Evolutionary conservation across 92 coral and sea anemone genomes (phyloP).

Genomic region (Nematostella vectensis): DNA sequence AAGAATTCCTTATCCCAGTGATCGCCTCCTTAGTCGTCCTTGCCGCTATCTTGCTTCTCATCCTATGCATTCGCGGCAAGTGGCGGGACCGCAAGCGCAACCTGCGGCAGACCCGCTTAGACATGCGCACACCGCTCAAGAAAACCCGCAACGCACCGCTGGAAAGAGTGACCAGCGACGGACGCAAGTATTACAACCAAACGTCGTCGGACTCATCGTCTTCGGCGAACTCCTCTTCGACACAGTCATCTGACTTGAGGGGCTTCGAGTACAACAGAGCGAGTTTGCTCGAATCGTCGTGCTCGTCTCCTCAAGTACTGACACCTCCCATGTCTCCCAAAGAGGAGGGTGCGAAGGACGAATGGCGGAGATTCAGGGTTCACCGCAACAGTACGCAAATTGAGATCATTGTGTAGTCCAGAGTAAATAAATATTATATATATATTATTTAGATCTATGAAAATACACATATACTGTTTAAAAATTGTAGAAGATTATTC

Average conservation of each 20-base stretch:
- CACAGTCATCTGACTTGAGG: conserved; percentile 86
- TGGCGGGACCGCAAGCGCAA: conserved; percentile 72
- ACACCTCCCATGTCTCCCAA: conserved; percentile 95
- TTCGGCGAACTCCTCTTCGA: conserved; percentile 61
- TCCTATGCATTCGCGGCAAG: conserved; percentile 78
- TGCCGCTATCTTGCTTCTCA: conserved; percentile 71
- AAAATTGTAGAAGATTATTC: conserved; percentile 16
- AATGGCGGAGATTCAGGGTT: conserved; percentile 93
- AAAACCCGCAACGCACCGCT: conserved; percentile 63
- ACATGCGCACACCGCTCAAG: conserved; percentile 51
- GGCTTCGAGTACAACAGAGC: conserved; percentile 86
- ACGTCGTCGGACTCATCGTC: conserved; percentile 73
- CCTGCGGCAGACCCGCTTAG: conserved; percentile 57
- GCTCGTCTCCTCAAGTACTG: conserved; percentile 75
- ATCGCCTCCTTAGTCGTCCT: conserved; percentile 91
- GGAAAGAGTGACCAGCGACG: conserved; percentile 37
- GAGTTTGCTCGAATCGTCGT: conserved; percentile 65
- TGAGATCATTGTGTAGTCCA: conserved; percentile 78
- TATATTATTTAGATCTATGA: conserved; percentile 13
- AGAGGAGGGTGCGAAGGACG: conserved; percentile 97
- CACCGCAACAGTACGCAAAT: conserved; percentile 85
- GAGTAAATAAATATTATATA: conserved; percentile 2
- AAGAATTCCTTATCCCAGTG: conserved; percentile 82
- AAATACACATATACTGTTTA: conserved; percentile 8
- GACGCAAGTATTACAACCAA: conserved; percentile 71